Percentiles rank a stretch among this genome's conserved stretches.
These are phyloP conservation scores for Chionis minor DNA, from an alignment of 2,113 vertebrate genomes.

Conservation along the genomic window DNA sequence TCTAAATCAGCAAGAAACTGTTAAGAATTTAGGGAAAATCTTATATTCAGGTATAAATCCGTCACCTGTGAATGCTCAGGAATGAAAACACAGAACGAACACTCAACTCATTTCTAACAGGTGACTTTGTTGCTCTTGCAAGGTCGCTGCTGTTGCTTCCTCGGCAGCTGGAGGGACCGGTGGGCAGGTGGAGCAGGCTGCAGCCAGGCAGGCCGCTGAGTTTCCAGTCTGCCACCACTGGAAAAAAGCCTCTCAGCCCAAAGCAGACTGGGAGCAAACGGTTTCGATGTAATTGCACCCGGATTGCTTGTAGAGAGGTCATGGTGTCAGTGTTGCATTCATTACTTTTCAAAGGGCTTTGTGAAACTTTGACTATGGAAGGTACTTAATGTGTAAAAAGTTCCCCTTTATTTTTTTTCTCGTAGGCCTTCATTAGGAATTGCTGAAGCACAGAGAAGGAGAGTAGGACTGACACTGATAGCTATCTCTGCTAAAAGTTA, in stretches of 20 bases:
- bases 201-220: neutral
- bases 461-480: neutral
- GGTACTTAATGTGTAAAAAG: neutral
- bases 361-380: neutral
- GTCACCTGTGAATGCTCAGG: neutral
- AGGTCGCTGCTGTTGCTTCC: neutral
- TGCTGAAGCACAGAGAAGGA: neutral
- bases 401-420: neutral
- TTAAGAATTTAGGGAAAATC: neutral
- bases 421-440: neutral
- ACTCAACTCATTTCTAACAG: neutral
- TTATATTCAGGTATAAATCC: neutral
- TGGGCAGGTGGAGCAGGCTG: neutral
- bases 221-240: neutral
- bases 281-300: neutral
- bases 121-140: neutral
- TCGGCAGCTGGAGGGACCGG: neutral
- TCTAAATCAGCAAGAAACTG: neutral
- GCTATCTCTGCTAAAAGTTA: constrained; percentile 25
- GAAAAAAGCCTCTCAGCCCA: neutral
- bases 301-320: neutral
- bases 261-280: neutral
- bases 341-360: neutral
- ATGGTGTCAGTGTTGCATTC: neutral
- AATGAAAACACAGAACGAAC: neutral